Evolutionary conservation across 1,140 invertebrate genomes (phyloP).

Genomic region (Probaryconus sp.): DNA sequence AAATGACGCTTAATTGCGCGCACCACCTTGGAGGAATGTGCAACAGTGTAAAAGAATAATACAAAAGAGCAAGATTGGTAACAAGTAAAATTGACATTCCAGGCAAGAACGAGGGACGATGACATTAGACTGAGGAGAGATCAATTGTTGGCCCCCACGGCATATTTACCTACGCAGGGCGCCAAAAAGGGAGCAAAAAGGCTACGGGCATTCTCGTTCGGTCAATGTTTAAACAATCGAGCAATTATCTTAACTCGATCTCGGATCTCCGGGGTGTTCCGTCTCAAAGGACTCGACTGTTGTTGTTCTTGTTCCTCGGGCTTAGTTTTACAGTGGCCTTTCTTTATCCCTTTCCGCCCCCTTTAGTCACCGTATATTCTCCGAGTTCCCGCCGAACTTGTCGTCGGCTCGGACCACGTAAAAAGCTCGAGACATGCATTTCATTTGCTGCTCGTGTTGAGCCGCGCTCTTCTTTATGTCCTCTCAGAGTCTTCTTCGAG

Average conservation of each 20-base stretch:
- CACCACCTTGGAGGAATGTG: conserved; percentile 14
- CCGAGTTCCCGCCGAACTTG: conserved; percentile 38
- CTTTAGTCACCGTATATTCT: conserved; percentile 5
- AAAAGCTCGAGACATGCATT: conserved; percentile 73
- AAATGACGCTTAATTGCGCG: conserved; percentile 31
- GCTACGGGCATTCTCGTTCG: conserved; percentile 50
- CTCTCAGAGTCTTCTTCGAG: conserved; percentile 24
- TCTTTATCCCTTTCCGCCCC: neutral
- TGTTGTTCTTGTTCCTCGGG: conserved; percentile 6
- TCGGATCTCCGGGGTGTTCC: conserved; percentile 70
- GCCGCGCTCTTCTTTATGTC: conserved; percentile 68
- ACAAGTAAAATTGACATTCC: conserved; percentile 33
- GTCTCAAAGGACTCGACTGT: conserved; percentile 53
- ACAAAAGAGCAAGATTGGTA: conserved; percentile 17
- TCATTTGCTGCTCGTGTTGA: conserved; percentile 72
- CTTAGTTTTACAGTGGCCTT: conserved; percentile 1
- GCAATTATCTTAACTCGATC: conserved; percentile 78
- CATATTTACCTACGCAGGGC: conserved; percentile 33
- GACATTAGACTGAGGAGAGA: neutral
- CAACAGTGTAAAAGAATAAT: too few species aligned
- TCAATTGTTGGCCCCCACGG: neutral
- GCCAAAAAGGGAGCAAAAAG: conserved; percentile 57
- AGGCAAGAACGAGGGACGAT: too few species aligned
- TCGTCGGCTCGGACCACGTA: conserved; percentile 59
- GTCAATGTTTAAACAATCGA: conserved; percentile 77